Base-by-base conservation (phyloP, 92 coral and sea anemone genomes). In the Plumapathes pennacea region DNA sequence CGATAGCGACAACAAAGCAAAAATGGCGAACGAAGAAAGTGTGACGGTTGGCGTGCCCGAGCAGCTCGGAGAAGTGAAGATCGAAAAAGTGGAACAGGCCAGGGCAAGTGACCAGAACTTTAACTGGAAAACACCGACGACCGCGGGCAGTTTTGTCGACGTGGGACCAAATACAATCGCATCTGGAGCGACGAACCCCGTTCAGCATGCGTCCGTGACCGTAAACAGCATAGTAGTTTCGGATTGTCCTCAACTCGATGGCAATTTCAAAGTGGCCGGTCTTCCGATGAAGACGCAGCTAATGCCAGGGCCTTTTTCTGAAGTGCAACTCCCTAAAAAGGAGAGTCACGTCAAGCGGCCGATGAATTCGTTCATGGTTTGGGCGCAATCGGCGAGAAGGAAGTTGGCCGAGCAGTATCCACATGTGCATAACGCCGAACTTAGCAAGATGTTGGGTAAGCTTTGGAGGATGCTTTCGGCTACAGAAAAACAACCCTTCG, bases 361-460 rank as follows among this genome's bases (percentile, higher is more conserved):
- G 44, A 94, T 94, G 99, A 94, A 94, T 57, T 88, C 96, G 71
- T 94, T 94, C 52, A 94, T 94, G 99, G 95, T 94, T 44, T 94
- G 99, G 99, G 99, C 99, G 38, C 99, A 94, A 53, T 84, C 96
- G 15, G 95, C 95, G 60, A 58, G 99, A 45, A 43, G 99, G 49
- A 89, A 94, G 48, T 90, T 94, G 1, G 99, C 99, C 5, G 99
- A 94, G 38, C 99, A 94, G 62, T 94, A 94, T 77, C 99, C 99
- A 43, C 99, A 94, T 69, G 99, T 94, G 23, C 99, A 94, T 44
- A 94, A 94, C 82, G 99, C 99, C 34, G 99, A 94, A 83, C 65
- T 94, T 11, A 94, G 99, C 53, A 94, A 94, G 71, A 94, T 94
- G 99, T 71, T 94, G n/a, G 99, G 99, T 3, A 94, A 94, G 60